Base-by-base conservation (phyloP, 1,140 invertebrate species). In the Choristoneura fumiferana region DNA sequence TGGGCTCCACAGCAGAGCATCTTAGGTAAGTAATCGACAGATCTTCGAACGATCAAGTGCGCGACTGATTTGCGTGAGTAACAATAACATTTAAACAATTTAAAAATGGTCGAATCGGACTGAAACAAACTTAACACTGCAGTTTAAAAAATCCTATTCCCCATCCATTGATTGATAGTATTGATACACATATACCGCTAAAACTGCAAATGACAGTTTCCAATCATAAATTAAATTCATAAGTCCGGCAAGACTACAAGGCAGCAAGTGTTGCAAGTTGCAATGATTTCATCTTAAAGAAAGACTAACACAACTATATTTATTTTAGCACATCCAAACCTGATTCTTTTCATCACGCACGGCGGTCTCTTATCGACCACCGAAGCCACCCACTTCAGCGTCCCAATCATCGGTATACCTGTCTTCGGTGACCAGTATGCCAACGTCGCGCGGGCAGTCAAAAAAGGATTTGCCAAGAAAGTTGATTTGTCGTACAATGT, bases 1-100 rank as follows among this genome's bases (percentile, higher is more conserved):
- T 95, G 94, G 94, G 84, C 94, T 1, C 94, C 94, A 0, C 94
- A 96, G 64, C 91, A 89, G 33, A 93, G 94, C 68, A 88, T 95
- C 62, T 79, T 95, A 40, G 89, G 72, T 58, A 69, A 81, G 12
- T 78, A 71, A 6, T 69, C 22, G 2, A 3, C 2, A 29, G 22
- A 29, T 29, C 2, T 29, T 3, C 22, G 6, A 6, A 6, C 22
- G 2, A 29, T 29, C 22, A 2, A 29, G 22, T 6, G 2, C 22
- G 2, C 6, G 22, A 29, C 2, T 3, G 6, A 29, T n/a, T n/a
- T n/a, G 22, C 22, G 22, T 29, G 22, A 29, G 6, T 29, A 3
- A 6, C 22, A 29, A 29, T 29, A 29, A 29, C 2, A 6, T 6
- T 29, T 29, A 6, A 2, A 2, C 22, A 29, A 29, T 29, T 29